Evolutionary conservation across 2,797 vertebrate species (phyloP), one percentile per base, ranked within the genome.

Genomic region (Mus minutoides): DNA sequence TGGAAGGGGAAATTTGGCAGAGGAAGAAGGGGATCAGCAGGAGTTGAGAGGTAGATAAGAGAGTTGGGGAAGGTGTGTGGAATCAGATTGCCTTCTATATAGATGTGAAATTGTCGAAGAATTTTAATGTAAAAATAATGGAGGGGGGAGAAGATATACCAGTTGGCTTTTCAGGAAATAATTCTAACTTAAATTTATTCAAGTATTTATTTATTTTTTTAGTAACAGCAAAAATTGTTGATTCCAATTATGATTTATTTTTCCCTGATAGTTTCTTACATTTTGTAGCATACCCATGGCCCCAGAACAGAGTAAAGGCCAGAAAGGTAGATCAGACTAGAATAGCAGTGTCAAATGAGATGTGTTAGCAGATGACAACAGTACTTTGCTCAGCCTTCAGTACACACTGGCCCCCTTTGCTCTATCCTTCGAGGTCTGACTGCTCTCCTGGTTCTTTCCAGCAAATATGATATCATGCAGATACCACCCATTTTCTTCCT

Each of bases 111-210:
- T 49, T 69, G 64, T 54, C 29, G 12, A 52, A n/a, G n/a, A 85
- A 37, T n/a, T 69, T 69, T n/a, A 52, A 69, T 6, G 14, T 52
- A 52, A 49, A 24, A n/a, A 64, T 10, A 87, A 40, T 46, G 34
- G 16, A 21, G 14, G 62, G 29, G 21, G 9, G 19, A 22, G 24
- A 88, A 40, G 52, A 21, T 22, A 90, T 88, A 90, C 0, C 22
- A 79, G 5, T 62, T 73, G 21, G 73, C 11, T 93, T 94, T 91
- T 95, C n/a, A 79, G 46, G 46, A 79, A 86, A 84, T 84, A 52
- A 67, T 93, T 88, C 29, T 79, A 84, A 67, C 82, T 86, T 2
- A 43, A 88, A 96, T 88, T 88, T 67, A 92, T 64, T 52, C 46
- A 84, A 40, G 31, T 54, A 8, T 94, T 96, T 17, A 77, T 58